These are phyloP conservation scores for Tragelaphus strepsiceros DNA, from an alignment of 2,113 vertebrate species.

Conservation along the genomic window DNA sequence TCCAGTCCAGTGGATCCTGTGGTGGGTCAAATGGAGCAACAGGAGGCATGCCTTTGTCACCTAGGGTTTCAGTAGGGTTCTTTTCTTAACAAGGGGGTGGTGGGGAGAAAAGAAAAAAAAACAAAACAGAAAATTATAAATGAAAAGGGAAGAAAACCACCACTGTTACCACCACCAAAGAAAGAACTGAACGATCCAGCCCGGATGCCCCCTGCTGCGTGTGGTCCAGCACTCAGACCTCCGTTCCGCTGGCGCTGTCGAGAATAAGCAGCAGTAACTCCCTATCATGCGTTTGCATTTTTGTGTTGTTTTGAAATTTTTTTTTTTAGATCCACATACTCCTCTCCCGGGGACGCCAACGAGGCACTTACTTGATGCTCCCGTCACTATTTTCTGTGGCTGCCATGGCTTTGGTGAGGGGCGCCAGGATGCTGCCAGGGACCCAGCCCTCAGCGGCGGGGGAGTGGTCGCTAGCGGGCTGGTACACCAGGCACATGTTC, in stretches of 20 bases:
- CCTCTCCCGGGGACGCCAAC: conserved; percentile 81
- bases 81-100: conserved; percentile 70
- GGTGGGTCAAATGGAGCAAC: conserved; percentile 82
- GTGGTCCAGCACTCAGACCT: conserved; percentile 73
- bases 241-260: conserved; percentile 79
- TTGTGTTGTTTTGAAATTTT: conserved; percentile 59
- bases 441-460: conserved; percentile 98
- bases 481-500: conserved; percentile 98
- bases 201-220: conserved; percentile 66
- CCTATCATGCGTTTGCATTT: conserved; percentile 69
- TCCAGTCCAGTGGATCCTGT: conserved; percentile 89
- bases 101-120: conserved; percentile 41
- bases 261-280: conserved; percentile 74
- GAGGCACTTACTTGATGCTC: conserved; percentile 98
- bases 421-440: conserved; percentile 91
- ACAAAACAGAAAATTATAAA: conserved; percentile 79
- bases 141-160: conserved; percentile 68
- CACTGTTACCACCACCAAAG: conserved; percentile 18
- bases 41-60: conserved; percentile 77
- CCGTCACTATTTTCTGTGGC: conserved; percentile 90
- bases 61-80: conserved; percentile 80
- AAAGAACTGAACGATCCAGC: conserved; percentile 66
- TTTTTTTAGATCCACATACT: conserved; percentile 82
- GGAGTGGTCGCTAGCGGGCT: conserved; percentile 91
- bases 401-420: conserved; percentile 83